Evolutionary conservation across 2,888 invertebrate species (phyloP).

Genomic region (Taphrorychus bicolor): DNA sequence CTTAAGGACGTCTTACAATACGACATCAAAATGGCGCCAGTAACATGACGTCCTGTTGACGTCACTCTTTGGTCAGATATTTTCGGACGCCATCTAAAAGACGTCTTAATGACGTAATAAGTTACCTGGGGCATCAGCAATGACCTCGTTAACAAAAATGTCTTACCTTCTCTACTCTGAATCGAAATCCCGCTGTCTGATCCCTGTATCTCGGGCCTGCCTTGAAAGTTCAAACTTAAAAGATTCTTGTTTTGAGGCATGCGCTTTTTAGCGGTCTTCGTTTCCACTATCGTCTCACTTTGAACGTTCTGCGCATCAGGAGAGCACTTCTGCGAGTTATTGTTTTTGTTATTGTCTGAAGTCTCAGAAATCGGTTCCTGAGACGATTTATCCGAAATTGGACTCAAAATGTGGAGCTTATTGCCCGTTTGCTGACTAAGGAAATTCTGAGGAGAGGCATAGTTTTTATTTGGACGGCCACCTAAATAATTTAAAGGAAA

Average conservation of each 20-base stretch:
- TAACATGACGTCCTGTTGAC: too few relatives aligned
- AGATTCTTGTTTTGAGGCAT: slow-evolving; percentile 80
- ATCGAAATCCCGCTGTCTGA: slow-evolving; percentile 90
- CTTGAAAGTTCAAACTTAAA: slow-evolving; percentile 70
- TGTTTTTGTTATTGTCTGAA: slow-evolving; percentile 80
- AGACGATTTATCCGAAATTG: slow-evolving; percentile 89
- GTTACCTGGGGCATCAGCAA: too few relatives aligned
- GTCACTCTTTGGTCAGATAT: too few relatives aligned
- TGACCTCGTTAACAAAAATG: too few relatives aligned
- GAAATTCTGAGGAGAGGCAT: slow-evolving; percentile 69
- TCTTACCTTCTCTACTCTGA: slow-evolving; percentile 81
- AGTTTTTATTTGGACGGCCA: slow-evolving; percentile 48
- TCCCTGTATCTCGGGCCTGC: slow-evolving; percentile 79
- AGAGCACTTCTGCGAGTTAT: slow-evolving; percentile 79
- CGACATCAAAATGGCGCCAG: too few relatives aligned
- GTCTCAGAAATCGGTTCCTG: slow-evolving; percentile 86
- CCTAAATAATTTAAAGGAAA: too few relatives aligned
- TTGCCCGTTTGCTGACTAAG: slow-evolving; percentile 70
- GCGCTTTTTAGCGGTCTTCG: slow-evolving; percentile 69
- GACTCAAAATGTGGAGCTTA: slow-evolving; percentile 85
- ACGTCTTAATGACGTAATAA: too few relatives aligned
- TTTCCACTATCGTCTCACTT: slow-evolving; percentile 55
- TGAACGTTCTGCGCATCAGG: slow-evolving; percentile 70
- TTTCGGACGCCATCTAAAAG: too few relatives aligned
- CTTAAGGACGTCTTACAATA: too few relatives aligned